Evolutionary conservation across 23 tunicate genomes (phyloP).

Genomic region (Diplosoma virens): DNA sequence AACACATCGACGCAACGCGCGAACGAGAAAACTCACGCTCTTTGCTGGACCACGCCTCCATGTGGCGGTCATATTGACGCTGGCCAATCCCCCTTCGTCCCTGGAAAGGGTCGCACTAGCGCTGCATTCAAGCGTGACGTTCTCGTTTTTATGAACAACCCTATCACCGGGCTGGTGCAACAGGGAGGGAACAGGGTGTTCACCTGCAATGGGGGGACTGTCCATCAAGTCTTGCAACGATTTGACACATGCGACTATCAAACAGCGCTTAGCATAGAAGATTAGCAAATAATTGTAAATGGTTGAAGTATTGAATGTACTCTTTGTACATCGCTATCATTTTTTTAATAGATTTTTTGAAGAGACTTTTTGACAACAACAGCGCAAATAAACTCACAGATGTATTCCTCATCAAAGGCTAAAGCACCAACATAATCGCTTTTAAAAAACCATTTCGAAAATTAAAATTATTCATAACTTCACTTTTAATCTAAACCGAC

Average conservation of each 20-base stretch:
- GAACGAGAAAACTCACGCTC: slow-evolving; percentile 10
- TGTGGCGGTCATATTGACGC: slow-evolving; percentile 44
- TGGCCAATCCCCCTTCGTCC: neutral
- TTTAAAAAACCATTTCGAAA: no score
- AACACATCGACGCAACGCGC: neutral
- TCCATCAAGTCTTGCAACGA: neutral
- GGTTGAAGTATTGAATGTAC: no score
- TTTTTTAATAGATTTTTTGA: no score
- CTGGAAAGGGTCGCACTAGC: slow-evolving; percentile 64
- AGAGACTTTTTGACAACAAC: no score
- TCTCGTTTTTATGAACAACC: slow-evolving; percentile 54
- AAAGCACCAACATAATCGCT: no score
- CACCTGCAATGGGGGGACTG: slow-evolving; percentile 30
- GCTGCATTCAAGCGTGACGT: slow-evolving; percentile 84
- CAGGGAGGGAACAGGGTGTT: slow-evolving; percentile 73
- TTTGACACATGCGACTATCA: no score
- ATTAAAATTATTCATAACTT: no score
- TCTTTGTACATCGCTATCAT: no score
- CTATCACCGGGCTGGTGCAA: slow-evolving; percentile 48
- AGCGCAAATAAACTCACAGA: no score
- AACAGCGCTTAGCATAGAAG: neutral
- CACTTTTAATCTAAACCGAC: no score
- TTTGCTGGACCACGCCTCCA: slow-evolving; percentile 50
- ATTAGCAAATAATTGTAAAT: neutral
- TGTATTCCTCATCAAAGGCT: no score